Evolutionary conservation across 2,888 invertebrate genomes (phyloP).

Genomic region (Cryptocephalus primarius): DNA sequence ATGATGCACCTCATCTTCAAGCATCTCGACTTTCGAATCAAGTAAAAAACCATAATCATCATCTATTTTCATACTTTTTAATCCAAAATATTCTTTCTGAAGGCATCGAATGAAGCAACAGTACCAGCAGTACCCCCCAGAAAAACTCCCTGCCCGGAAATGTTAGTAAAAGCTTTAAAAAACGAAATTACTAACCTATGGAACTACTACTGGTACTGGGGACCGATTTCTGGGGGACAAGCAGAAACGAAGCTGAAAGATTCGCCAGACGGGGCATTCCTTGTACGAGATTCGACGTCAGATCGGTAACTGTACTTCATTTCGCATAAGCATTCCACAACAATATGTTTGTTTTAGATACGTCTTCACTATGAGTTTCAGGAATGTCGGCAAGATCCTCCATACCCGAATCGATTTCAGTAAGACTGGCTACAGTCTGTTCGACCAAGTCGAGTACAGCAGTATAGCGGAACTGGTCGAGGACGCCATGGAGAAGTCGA

Average conservation of each 20-base stretch:
- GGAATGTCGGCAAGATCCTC: constrained; percentile 52
- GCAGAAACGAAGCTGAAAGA: constrained; percentile 58
- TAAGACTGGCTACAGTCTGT: constrained; percentile 34
- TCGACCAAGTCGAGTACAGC: constrained; percentile 33
- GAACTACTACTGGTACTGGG: constrained; percentile 72
- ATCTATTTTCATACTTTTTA: neutral
- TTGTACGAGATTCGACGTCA: constrained; percentile 69
- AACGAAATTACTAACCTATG: constrained; percentile 29
- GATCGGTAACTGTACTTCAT: constrained; percentile 31
- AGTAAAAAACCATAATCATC: neutral
- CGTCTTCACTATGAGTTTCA: constrained; percentile 63
- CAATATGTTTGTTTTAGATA: constrained; percentile 29
- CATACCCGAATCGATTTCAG: constrained; percentile 67
- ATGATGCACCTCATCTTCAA: neutral
- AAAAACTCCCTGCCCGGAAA: constrained; percentile 9
- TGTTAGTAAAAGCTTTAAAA: constrained; percentile 15
- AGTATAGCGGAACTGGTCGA: constrained; percentile 63
- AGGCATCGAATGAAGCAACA: neutral
- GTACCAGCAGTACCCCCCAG: constrained; percentile 10
- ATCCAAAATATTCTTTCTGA: constrained; percentile 1
- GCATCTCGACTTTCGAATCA: neutral
- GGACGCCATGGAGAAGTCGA: constrained; percentile 60
- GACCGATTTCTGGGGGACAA: constrained; percentile 59
- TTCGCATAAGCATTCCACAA: neutral
- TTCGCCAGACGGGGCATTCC: constrained; percentile 64